Base-by-base conservation (phyloP, 2,888 invertebrate species). In the Ophion ellenae region DNA sequence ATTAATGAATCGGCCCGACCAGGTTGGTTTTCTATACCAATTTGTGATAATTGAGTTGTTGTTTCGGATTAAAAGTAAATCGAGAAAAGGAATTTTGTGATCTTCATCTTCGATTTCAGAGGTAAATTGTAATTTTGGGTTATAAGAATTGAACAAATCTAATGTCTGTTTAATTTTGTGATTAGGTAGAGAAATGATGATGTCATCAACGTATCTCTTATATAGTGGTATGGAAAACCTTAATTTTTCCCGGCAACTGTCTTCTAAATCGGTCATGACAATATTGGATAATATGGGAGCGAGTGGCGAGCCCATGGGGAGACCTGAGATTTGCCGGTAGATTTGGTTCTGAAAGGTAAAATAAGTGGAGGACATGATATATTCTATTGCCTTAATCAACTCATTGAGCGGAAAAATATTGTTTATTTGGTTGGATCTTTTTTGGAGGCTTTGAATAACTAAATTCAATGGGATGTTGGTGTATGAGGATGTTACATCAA, bases 111-210 rank as follows among this genome's bases (percentile, higher is more conserved):
- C 6, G 9, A 47, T 47, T 47, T 47, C 47, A 11, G 47, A 9
- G 47, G 81, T 85, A 36, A 85, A 85, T 47, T 85, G 32, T 10
- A 82, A 59, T 36, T 57, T 70, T 2, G 24, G 2, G 17, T 85
- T 14, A n/a, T 64, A 57, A 3, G 28, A 20, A 57, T 85, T 82
- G 40, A 85, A 85, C 3, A 61, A 28, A 3, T 77, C 17, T 14
- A 85, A 9, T 0, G 66, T 77, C 14, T 63, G 9, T 7, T 78
- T 9, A 17, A 85, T 73, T 59, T 61, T 63, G 45, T 73, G 59
- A n/a, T n/a, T 32, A 4, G 85, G 81, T 47, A 81, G 36, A 2
- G 64, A 24, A 2, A 24, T 24, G 24, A 24, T 24, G 24, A 24
- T 24, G 24, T 24, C 24, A 24, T 24, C 24, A 59, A 83, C 83